These are phyloP conservation scores for Anguilla japonica DNA, from an alignment of 2,113 vertebrate genomes.

Conservation along the genomic window DNA sequence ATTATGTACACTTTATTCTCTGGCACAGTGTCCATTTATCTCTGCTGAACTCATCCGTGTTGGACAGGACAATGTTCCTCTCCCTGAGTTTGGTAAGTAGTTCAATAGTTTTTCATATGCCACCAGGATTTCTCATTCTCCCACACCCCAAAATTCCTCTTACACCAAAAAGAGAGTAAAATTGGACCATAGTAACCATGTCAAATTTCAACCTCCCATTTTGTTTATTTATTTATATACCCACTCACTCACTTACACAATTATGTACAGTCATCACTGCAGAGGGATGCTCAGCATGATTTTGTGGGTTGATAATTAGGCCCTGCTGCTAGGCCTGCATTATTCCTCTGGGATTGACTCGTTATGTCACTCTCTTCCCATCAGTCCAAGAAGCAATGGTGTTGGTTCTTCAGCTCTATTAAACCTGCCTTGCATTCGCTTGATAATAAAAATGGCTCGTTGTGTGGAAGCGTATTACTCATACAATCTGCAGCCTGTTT, in stretches of 20 bases:
- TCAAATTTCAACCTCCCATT: constrained; percentile 10
- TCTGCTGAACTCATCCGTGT: background rate
- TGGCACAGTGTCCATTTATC: background rate
- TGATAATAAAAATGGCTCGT: background rate
- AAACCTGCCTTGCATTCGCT: background rate
- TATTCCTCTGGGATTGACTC: constrained; percentile 36
- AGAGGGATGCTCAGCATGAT: constrained; percentile 31
- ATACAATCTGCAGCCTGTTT: background rate
- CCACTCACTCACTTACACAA: constrained; percentile 11
- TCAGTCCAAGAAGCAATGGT: background rate
- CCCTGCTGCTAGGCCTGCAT: constrained; percentile 28
- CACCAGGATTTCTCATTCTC: background rate
- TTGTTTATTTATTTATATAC: background rate
- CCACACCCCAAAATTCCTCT: constrained; percentile 10
- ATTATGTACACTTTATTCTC: background rate
- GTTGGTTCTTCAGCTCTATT: background rate
- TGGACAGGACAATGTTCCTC: background rate
- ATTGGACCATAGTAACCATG: constrained; percentile 17
- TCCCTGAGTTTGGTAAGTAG: background rate
- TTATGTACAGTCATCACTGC: constrained; percentile 41
- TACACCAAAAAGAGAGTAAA: constrained; percentile 21
- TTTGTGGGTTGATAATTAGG: constrained; percentile 48
- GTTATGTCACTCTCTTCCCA: background rate
- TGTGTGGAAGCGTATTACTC: background rate
- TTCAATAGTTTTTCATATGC: no score